Evolutionary conservation across 30 jellyfish, hydroid and myxozoan species (phyloP).

Genomic region (Chironex yamaguchii): DNA sequence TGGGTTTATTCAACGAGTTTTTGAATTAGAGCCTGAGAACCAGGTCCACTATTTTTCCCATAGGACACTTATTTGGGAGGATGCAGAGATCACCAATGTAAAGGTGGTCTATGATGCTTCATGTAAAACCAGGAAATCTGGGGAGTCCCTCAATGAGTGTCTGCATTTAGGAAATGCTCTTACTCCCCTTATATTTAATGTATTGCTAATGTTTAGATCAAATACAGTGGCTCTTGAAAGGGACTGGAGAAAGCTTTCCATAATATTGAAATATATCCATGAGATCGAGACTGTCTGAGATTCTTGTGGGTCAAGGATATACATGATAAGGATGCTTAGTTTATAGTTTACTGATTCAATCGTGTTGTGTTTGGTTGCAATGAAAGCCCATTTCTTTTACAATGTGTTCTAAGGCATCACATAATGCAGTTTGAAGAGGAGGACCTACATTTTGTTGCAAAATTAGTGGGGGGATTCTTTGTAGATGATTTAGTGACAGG

Average conservation of each 20-base stretch:
- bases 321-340: background rate
- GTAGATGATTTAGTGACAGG: conserved; percentile 19
- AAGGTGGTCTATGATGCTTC: conserved; percentile 43
- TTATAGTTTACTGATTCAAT: background rate
- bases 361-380: conserved; percentile 18
- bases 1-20: conserved; percentile 40
- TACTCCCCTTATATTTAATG: background rate
- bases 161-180: conserved; percentile 29
- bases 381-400: conserved; percentile 29
- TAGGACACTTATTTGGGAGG: conserved; percentile 17
- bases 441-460: background rate
- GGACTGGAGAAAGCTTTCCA: conserved; percentile 13
- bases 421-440: background rate
- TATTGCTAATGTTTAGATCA: conserved; percentile 15
- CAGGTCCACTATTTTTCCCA: conserved; percentile 43
- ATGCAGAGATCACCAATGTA: conserved; percentile 32
- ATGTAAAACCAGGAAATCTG: background rate
- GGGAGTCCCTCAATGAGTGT: conserved; percentile 27
- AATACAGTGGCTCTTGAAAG: conserved; percentile 1
- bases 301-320: conserved; percentile 40
- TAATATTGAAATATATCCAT: background rate
- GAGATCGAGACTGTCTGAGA: conserved; percentile 33
- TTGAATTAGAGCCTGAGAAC: background rate
- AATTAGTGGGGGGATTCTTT: background rate
- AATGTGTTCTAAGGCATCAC: conserved; percentile 28